Evolutionary conservation across 2,113 vertebrate genomes (phyloP).

Genomic region (Orientallactaga bullata): DNA sequence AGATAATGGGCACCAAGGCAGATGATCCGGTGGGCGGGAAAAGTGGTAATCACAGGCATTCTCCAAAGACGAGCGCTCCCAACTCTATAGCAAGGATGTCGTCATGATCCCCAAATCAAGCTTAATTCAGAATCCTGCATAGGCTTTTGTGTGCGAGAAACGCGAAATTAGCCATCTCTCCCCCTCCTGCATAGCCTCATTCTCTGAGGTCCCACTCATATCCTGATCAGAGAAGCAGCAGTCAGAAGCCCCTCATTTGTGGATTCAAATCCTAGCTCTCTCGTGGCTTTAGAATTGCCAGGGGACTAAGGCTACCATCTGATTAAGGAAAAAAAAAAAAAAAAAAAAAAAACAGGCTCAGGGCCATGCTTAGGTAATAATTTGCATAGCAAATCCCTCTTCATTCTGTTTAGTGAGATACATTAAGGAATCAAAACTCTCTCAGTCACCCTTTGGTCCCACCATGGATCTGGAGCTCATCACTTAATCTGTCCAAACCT

Average conservation of each 20-base stretch:
- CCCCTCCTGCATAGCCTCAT: neutral
- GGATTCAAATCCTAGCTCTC: constrained; percentile 39
- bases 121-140: constrained; percentile 67
- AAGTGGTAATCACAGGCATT: constrained; percentile 67
- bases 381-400: neutral
- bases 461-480: neutral
- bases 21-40: constrained; percentile 58
- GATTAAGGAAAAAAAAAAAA: no score
- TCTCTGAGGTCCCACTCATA: constrained; percentile 43
- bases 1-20: constrained; percentile 17
- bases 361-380: neutral
- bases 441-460: neutral
- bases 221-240: constrained; percentile 29
- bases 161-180: constrained; percentile 36
- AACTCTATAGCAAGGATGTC: constrained; percentile 55
- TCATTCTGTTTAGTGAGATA: constrained; percentile 23
- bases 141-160: constrained; percentile 56
- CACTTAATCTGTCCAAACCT: neutral
- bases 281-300: constrained; percentile 42
- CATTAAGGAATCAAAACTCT: neutral
- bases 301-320: neutral
- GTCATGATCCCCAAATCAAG: constrained; percentile 67
- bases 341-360: constrained; percentile 20
- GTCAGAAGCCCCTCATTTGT: neutral
- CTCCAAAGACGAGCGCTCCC: constrained; percentile 66